Base-by-base conservation (phyloP, 2,797 vertebrate genomes). In the Phalloptychus januarius region DNA sequence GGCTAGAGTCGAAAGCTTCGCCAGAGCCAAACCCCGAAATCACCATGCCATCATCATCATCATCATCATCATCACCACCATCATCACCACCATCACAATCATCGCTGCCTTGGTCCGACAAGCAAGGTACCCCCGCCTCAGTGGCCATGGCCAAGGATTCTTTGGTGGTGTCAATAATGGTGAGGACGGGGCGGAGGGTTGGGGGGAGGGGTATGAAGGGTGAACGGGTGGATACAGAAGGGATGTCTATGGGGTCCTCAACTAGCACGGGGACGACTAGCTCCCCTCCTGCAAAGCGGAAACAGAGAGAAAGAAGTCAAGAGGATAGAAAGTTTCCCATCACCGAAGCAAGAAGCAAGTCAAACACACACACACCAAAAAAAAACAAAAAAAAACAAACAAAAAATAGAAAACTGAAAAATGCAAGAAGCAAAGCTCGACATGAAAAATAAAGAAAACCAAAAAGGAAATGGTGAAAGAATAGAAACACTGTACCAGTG, bases 21-120 rank as follows among this genome's bases (percentile, higher is more conserved):
- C 98, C 98, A 97, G 98, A 99, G 98, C 98, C 98, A 99, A 97
- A 99, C 97, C 98, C 98, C 98, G 98, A 99, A 97, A 98, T 99
- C 98, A 99, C 97, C 98, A 98, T 98, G 96, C 90, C 95, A 95
- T 90, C 94, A 95, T 92, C 94, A 97, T 96, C 98, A 94, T 96
- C 98, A 94, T 96, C 94, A 97, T 95, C 97, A 98, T 95, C 97
- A 95, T 92, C 95, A 98, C 97, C 98, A 97, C 96, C 98, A 98
- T 96, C 97, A 97, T 97, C 97, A 97, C 96, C 97, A 97, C 96
- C 98, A 98, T 98, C 98, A 99, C 97, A 99, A 99, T 98, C 98
- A 97, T 99, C 98, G 98, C 97, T 97, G 98, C 98, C 98, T 98
- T 97, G 97, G 97, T 99, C 98, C 98, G 97, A 98, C 96, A 98